Evolutionary conservation across 2,113 vertebrate genomes (phyloP).

Genomic region (Stomatorhinus ivindoensis): DNA sequence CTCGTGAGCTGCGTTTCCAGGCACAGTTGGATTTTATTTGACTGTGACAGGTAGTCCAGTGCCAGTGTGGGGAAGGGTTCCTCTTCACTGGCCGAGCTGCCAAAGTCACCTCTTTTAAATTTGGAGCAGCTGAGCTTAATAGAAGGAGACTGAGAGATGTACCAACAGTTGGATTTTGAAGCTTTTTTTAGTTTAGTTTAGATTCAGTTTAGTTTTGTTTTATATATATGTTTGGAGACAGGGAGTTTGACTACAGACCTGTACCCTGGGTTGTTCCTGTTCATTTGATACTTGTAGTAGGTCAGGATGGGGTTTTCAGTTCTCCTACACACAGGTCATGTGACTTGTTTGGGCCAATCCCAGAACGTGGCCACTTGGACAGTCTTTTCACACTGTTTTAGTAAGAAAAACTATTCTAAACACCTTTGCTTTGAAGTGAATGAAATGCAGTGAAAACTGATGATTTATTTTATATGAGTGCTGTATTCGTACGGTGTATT

Average conservation of each 20-base stretch:
- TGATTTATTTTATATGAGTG: neutral
- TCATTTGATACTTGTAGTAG: neutral
- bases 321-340: neutral
- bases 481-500: neutral
- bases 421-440: neutral
- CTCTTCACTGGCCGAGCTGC: neutral
- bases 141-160: neutral
- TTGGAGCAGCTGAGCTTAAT: neutral
- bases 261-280: neutral
- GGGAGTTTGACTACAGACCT: neutral
- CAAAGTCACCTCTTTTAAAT: neutral
- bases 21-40: neutral
- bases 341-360: neutral
- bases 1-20: neutral
- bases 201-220: neutral
- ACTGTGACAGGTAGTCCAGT: neutral
- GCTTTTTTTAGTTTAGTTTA: neutral
- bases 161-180: neutral
- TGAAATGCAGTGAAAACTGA: neutral
- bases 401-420: neutral
- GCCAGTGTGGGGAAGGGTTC: neutral
- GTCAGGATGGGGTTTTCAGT: neutral
- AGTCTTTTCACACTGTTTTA: neutral
- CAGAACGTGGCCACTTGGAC: neutral
- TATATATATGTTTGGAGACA: neutral